Percentiles rank a stretch among this genome's conserved stretches.
phyloP scores from a whole-genome alignment of 1,140 invertebrate species.

The Leptinotarsa undecemlineata region DNA sequence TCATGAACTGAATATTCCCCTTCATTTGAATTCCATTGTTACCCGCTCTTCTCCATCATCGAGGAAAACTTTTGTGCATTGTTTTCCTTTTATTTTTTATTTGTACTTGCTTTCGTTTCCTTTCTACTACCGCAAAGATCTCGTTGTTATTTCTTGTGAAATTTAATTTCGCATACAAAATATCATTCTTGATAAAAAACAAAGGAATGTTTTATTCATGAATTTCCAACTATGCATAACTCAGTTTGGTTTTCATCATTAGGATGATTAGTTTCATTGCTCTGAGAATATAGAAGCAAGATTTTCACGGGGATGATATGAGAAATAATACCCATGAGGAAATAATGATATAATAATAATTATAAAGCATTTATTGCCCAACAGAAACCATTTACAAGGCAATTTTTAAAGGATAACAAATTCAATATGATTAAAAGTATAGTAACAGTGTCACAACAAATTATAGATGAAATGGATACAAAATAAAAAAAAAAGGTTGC shows the following conservation, averaged over 20 bases:
- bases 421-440: no score
- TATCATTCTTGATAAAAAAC: constrained; percentile 1
- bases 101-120: not conserved
- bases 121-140: not conserved
- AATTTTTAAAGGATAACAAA: no score
- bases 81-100: constrained; percentile 4
- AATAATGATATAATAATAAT: no score
- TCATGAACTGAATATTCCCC: not conserved
- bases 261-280: not conserved
- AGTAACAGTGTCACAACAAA: no score
- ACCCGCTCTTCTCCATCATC: not conserved
- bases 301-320: no score
- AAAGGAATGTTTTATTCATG: constrained; percentile 8
- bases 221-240: not conserved
- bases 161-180: not conserved
- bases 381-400: no score
- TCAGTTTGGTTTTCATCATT: not conserved
- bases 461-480: no score
- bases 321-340: no score
- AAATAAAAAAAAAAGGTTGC: no score
- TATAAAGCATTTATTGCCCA: no score
- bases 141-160: constrained; percentile 1
- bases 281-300: not conserved
- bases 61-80: not conserved
- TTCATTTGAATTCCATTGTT: not conserved